A percentile compares a stretch with the other conserved stretches of the same genome.
These are phyloP conservation scores for Ectemnius lituratus DNA, from an alignment of 2,888 invertebrate species.

Conservation along the genomic window DNA sequence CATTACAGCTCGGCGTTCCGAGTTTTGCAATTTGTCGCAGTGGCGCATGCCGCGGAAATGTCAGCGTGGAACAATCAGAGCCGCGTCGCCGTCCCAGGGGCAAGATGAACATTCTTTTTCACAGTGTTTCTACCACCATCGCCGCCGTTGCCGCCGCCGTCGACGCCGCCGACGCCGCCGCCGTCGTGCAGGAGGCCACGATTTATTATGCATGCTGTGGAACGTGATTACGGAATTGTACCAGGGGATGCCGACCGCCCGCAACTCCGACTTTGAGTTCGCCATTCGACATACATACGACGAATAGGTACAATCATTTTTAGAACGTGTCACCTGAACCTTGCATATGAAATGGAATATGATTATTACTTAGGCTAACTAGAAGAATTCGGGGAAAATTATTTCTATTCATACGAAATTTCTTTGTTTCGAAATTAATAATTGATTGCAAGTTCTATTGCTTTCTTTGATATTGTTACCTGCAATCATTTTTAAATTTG, in stretches of 20 bases:
- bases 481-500: no score
- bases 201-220: conserved; percentile 53
- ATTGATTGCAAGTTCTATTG: no score
- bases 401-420: no score
- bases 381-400: no score
- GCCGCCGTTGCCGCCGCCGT: conserved; percentile 28
- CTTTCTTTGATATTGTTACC: no score
- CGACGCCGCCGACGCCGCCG: conserved; percentile 27
- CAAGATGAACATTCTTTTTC: conserved; percentile 50
- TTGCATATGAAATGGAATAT: no score
- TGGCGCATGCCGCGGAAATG: conserved; percentile 41
- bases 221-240: conserved; percentile 47
- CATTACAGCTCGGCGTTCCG: conserved; percentile 25
- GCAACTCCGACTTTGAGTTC: not conserved
- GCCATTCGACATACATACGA: no score
- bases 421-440: no score
- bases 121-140: conserved; percentile 1
- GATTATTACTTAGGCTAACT: no score
- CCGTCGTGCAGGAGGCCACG: conserved; percentile 4
- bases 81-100: conserved; percentile 39
- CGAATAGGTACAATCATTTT: no score
- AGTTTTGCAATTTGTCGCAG: conserved; percentile 51
- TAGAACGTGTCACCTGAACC: no score
- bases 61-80: conserved; percentile 53
- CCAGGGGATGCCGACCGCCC: conserved; percentile 9